These are phyloP conservation scores for Synaphobranchus kaupii DNA, from an alignment of 2,797 vertebrate genomes.

Conservation along the genomic window DNA sequence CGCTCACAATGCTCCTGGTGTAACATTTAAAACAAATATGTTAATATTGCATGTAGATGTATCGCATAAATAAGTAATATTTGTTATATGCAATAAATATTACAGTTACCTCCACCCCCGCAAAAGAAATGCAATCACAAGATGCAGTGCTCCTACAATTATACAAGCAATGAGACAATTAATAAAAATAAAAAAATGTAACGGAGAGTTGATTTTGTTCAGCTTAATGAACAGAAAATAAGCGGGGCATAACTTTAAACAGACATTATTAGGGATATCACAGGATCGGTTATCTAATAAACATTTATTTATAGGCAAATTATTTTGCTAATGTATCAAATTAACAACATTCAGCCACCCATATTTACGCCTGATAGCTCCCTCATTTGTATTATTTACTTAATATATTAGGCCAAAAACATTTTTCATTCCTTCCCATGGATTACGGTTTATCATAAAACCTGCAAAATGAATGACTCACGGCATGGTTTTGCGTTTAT, in stretches of 20 bases:
- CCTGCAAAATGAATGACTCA: slow-evolving; percentile 96
- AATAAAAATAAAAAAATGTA: not conserved
- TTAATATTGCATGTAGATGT: not conserved
- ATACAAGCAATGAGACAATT: not conserved
- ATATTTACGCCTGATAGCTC: slow-evolving; percentile 89
- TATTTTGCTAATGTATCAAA: slow-evolving; percentile 99
- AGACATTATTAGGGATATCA: slow-evolving; percentile 81
- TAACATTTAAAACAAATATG: not conserved
- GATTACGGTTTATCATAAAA: slow-evolving; percentile 93
- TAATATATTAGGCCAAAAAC: slow-evolving; percentile 91
- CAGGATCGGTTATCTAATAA: slow-evolving; percentile 90
- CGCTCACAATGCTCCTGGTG: not conserved
- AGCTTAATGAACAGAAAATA: slow-evolving; percentile 58
- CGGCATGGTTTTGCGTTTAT: slow-evolving; percentile 91
- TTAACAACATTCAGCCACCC: slow-evolving; percentile 96
- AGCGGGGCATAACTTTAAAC: slow-evolving; percentile 66
- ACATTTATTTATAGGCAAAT: slow-evolving; percentile 99
- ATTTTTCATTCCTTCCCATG: slow-evolving; percentile 94
- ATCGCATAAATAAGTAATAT: not conserved
- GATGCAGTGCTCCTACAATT: not conserved
- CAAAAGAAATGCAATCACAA: too few relatives aligned
- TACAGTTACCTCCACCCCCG: not conserved
- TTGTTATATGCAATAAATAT: not conserved
- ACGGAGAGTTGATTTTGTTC: not conserved
- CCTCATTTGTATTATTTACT: slow-evolving; percentile 99